phyloP scores from a whole-genome alignment of 2,888 invertebrate species.

The Drosophila greeni region DNA sequence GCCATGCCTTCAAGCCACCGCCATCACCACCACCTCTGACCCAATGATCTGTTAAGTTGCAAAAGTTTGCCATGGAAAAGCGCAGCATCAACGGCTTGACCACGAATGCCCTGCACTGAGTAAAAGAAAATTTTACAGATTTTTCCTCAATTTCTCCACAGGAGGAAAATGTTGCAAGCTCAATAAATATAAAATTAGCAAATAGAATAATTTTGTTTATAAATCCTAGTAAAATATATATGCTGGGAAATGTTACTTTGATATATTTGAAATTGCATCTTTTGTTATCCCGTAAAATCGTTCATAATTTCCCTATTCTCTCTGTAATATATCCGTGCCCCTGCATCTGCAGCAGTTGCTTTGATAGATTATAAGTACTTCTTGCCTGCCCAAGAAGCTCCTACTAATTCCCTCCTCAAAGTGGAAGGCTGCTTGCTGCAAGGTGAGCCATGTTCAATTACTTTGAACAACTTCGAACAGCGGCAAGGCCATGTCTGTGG shows the following conservation, averaged over 20 bases:
- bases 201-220: too few species aligned
- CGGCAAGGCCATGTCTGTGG: conserved; percentile 42
- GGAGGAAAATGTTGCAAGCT: background rate
- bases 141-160: background rate
- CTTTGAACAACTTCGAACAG: conserved; percentile 42
- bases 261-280: too few species aligned
- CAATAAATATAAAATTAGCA: background rate
- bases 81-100: conserved; percentile 21
- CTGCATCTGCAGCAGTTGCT: conserved; percentile 20
- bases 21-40: conserved; percentile 23
- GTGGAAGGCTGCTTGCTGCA: conserved; percentile 19
- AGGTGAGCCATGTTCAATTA: conserved; percentile 42
- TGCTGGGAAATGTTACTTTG: too few species aligned
- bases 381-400: background rate
- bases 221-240: too few species aligned
- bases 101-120: conserved; percentile 1
- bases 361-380: conserved; percentile 36
- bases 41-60: conserved; percentile 63
- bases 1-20: background rate
- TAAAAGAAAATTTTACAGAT: background rate
- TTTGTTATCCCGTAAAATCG: background rate
- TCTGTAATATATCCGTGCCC: background rate
- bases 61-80: conserved; percentile 47
- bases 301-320: background rate
- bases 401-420: conserved; percentile 15